Percentiles rank a stretch among this genome's conserved stretches.
phyloP scores from a whole-genome alignment of 1,140 invertebrate species.

The Pseudachorutes palmiensis region DNA sequence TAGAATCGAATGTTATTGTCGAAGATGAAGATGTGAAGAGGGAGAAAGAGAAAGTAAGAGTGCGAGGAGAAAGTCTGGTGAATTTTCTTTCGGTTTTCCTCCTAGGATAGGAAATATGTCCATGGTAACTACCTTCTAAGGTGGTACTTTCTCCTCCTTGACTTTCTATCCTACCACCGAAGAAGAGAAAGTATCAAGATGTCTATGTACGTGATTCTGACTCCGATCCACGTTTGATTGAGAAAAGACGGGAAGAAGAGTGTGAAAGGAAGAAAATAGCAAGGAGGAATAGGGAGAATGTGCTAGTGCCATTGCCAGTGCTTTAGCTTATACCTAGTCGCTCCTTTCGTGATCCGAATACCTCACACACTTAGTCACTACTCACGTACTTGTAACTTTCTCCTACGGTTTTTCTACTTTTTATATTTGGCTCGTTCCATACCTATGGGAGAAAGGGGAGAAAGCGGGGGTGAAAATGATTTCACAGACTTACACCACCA shows the following conservation, averaged over 20 bases:
- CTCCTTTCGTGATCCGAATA: conserved; percentile 33
- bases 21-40: conserved; percentile 28
- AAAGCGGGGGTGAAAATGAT: not conserved
- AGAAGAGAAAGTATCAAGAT: not conserved
- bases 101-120: not conserved
- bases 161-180: not conserved
- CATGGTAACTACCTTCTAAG: not conserved
- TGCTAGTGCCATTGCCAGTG: not conserved
- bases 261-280: not conserved
- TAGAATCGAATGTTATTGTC: conserved; percentile 24
- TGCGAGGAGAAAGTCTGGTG: conserved; percentile 17
- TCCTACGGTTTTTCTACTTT: conserved; percentile 14
- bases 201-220: conserved; percentile 24
- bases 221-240: conserved; percentile 35
- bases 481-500: too few relatives aligned
- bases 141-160: not conserved
- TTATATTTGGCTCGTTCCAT: conserved; percentile 8
- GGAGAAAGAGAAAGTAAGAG: too few relatives aligned
- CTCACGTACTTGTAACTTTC: conserved; percentile 23
- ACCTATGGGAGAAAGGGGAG: not conserved
- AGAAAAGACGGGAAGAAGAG: conserved; percentile 27
- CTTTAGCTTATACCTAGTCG: conserved; percentile 28
- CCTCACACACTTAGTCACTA: conserved; percentile 26
- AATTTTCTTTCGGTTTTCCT: conserved; percentile 4
- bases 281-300: too few relatives aligned